Evolutionary conservation across 2,113 vertebrate genomes (phyloP).

Genomic region (Morone chrysops): DNA sequence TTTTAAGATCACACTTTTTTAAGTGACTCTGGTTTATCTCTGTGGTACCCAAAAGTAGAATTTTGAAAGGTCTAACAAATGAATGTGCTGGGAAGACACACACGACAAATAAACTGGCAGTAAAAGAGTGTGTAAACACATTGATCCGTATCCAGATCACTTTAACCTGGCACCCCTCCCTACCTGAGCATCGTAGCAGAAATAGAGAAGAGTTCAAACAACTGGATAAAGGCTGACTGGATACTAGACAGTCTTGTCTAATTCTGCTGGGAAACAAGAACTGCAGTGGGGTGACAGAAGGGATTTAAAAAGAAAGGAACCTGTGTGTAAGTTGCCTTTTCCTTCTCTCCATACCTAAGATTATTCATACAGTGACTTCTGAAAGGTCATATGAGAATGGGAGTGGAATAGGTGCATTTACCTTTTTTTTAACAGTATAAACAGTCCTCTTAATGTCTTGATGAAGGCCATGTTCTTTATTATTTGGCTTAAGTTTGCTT

Average conservation of each 20-base stretch:
- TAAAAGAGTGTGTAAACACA: constrained; percentile 61
- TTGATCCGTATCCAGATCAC: constrained; percentile 70
- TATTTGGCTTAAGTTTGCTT: not conserved
- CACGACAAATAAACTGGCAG: no score
- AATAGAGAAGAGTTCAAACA: constrained; percentile 37
- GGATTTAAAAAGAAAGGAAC: constrained; percentile 3
- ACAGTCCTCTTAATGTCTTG: not conserved
- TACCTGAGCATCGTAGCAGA: not conserved
- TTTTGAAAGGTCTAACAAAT: not conserved
- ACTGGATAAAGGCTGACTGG: constrained; percentile 26
- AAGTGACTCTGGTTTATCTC: not conserved
- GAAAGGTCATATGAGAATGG: not conserved
- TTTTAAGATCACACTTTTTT: not conserved
- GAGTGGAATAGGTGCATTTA: no score
- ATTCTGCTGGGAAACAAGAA: not conserved
- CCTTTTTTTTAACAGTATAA: not conserved
- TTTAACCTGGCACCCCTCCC: constrained; percentile 76
- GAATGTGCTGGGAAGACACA: not conserved
- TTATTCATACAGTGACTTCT: not conserved
- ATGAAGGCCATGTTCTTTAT: not conserved
- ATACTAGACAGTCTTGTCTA: constrained; percentile 1
- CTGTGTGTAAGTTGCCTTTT: constrained; percentile 38
- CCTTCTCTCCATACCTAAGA: not conserved
- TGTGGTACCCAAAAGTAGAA: not conserved
- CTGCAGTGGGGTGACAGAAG: not conserved